Evolutionary conservation across 2,797 vertebrate genomes (phyloP).

Genomic region (Enteromius paludinosus): DNA sequence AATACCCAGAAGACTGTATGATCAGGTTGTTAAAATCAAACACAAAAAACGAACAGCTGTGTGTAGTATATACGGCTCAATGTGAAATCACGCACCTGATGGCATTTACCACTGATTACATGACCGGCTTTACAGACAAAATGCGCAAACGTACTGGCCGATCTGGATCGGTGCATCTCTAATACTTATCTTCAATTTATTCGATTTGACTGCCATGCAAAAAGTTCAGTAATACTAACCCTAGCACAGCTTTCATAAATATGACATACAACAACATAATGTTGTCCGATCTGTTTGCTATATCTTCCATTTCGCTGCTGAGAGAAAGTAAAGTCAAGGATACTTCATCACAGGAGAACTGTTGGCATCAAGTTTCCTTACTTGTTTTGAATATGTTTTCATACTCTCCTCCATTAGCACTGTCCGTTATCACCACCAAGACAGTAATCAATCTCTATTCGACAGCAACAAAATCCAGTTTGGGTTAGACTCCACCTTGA

Average conservation of each 20-base stretch:
- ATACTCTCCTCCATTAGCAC: constrained; percentile 1
- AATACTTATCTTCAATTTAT: constrained; percentile 4
- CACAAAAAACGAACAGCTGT: too few species aligned
- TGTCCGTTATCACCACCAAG: constrained; percentile 20
- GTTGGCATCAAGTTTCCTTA: not conserved
- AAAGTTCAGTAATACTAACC: not conserved
- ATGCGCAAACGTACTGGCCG: too few species aligned
- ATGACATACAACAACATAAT: not conserved
- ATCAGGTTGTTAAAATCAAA: too few species aligned
- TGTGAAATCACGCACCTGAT: too few species aligned
- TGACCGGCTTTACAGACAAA: too few species aligned
- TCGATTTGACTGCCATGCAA: not conserved
- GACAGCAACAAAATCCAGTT: constrained; percentile 3
- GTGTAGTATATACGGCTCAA: too few species aligned
- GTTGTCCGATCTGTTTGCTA: too few species aligned
- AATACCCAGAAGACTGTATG: too few species aligned
- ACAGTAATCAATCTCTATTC: constrained; percentile 32
- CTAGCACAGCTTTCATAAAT: not conserved
- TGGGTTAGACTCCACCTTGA: constrained; percentile 31
- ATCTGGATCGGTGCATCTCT: too few species aligned
- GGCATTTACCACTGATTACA: too few species aligned
- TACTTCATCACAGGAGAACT: not conserved
- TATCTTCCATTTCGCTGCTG: not conserved
- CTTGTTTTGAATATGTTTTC: not conserved
- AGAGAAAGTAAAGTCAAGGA: not conserved